These are phyloP conservation scores for Stratiomys singularior DNA, from an alignment of 2,888 invertebrate species.

Conservation along the genomic window DNA sequence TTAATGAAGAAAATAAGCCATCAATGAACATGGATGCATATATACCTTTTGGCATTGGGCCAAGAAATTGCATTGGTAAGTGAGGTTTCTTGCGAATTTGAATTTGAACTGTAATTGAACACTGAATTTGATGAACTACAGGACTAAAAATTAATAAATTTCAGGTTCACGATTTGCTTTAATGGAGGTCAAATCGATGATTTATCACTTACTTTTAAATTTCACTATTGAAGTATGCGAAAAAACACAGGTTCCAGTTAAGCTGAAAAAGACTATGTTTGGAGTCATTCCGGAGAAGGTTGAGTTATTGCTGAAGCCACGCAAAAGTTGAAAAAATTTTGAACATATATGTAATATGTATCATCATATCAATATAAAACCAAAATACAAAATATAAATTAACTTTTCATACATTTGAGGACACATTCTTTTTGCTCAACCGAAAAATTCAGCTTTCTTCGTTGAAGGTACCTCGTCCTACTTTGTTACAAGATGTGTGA, in stretches of 20 bases:
- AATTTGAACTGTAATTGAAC: no score
- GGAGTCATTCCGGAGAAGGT: conserved; percentile 2
- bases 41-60: conserved; percentile 67
- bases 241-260: conserved; percentile 46
- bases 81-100: background rate
- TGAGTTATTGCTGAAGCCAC: background rate
- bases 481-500: no score
- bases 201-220: conserved; percentile 41
- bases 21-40: conserved; percentile 61
- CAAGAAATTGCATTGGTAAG: conserved; percentile 68
- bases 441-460: no score
- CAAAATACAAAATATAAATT: no score
- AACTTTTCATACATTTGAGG: no score
- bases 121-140: no score
- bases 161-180: conserved; percentile 49
- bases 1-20: conserved; percentile 64
- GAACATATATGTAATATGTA: no score
- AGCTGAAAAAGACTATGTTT: conserved; percentile 13
- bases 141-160: background rate
- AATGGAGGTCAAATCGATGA: conserved; percentile 46
- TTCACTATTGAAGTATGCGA: conserved; percentile 42
- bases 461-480: no score
- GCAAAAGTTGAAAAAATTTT: background rate
- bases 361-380: no score
- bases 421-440: no score